phyloP scores from a whole-genome alignment of 2,113 vertebrate species.

The Thymallus thymallus region DNA sequence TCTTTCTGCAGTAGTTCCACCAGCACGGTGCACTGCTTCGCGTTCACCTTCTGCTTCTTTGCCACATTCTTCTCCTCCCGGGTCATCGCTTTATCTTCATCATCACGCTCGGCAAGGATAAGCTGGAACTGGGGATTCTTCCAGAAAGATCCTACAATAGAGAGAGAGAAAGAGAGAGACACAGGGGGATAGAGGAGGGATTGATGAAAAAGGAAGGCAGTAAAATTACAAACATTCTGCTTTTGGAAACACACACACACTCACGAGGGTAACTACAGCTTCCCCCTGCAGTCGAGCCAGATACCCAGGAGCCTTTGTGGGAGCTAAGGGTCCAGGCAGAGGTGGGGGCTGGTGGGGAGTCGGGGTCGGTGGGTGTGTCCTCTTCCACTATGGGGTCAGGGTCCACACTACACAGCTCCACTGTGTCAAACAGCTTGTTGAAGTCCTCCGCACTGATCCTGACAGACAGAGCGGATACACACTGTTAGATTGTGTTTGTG shows the following conservation, averaged over 20 bases:
- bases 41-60: slow-evolving; percentile 55
- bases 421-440: slow-evolving; percentile 60
- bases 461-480: neutral
- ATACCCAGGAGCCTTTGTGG: slow-evolving; percentile 68
- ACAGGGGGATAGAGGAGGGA: neutral
- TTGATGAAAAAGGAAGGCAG: neutral
- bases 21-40: slow-evolving; percentile 67
- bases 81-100: slow-evolving; percentile 17
- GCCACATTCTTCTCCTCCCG: slow-evolving; percentile 29
- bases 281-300: slow-evolving; percentile 74
- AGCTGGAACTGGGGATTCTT: slow-evolving; percentile 78
- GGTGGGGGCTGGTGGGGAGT: neutral
- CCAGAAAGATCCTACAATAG: slow-evolving; percentile 68
- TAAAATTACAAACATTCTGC: neutral
- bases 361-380: neutral
- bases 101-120: slow-evolving; percentile 44
- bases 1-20: slow-evolving; percentile 79
- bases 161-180: neutral
- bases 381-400: slow-evolving; percentile 60
- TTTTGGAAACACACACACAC: slow-evolving; percentile 14
- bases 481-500: neutral
- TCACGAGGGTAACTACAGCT: slow-evolving; percentile 62
- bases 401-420: slow-evolving; percentile 75
- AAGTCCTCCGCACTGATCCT: slow-evolving; percentile 78
- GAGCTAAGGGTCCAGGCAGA: slow-evolving; percentile 67